Evolutionary conservation across 2,113 vertebrate genomes (phyloP), one percentile per base, ranked within the genome.

Genomic region (Saguinus imperator): DNA sequence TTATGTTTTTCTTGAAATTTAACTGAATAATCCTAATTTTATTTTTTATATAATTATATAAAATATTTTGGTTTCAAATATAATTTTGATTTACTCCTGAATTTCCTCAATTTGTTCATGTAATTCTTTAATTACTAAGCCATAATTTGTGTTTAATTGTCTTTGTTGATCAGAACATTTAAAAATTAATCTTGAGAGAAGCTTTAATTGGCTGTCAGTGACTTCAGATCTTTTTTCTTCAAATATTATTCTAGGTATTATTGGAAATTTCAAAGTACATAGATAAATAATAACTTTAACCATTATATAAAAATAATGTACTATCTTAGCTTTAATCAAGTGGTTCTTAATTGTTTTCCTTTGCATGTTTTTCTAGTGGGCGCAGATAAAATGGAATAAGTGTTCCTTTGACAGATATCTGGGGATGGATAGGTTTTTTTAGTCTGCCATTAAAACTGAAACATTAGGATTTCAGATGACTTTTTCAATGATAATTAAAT

Each of bases 81-180:
- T n/a, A 87, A 83, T 94, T 91, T 92, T 87, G 55, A 94, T 37
- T 96, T 8, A 91, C 61, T 75, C 5, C 1, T 87, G 92, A 1
- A 75, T 70, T 94, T 97, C 17, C 64, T 76, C 45, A 81, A 20
- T 92, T 95, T 95, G 14, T 83, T 94, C 43, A 48, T 45, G 23
- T 50, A 82, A 80, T 94, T 2, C n/a, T 84, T 94, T 94, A 95
- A 83, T 85, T 81, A n/a, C 43, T 76, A 58, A 89, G 50, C 73
- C 43, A 81, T 84, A 87, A 92, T n/a, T 94, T 95, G 32, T 97
- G 40, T 66, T 91, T 96, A 91, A 76, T 83, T 81, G 6, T 76
- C 27, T 11, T 75, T 89, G 35, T 84, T 92, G 37, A 45, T 83
- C 80, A 68, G 13, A 83, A 61, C 6, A 77, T 87, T 94, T 81